Base-by-base conservation (phyloP, 1,140 invertebrate species). In the Megathymus violae region DNA sequence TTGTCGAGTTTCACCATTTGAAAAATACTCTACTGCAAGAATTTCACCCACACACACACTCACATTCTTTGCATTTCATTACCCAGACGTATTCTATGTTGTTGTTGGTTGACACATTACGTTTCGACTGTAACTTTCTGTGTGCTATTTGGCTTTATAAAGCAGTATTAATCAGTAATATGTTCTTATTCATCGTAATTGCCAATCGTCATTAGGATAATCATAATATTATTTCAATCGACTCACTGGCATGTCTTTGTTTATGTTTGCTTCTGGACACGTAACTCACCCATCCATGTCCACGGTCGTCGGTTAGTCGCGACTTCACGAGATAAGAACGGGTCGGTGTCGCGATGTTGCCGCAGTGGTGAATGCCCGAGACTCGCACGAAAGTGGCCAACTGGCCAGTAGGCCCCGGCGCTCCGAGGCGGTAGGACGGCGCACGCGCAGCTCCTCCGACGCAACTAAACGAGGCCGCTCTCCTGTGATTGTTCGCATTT, bases 381-480 rank as follows among this genome's bases (percentile, higher is more conserved):
- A 14, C 11, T 70, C 69, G 69, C 59, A 60, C 60, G 71, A 59
- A 72, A 65, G n/a, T n/a, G n/a, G 63, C 41, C 64, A 19, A 16
- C n/a, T 51, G 46, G 69, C 40, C 84, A 87, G 87, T 89, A 72
- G 65, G 78, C 81, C 72, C 80, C 78, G 76, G 82, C 81, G 80
- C 80, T 78, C 72, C 76, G 77, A 46, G 22, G 48, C 77, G 80
- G 71, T 46, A 69, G 64, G 66, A 83, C 80, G 83, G 76, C 83
- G 85, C 72, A 64, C 71, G 85, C 84, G 83, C 85, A 85, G 51
- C 19, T 44, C 15, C 16, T 16, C 34, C 31, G 34, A 31, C 38
- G 62, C 44, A 48, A 62, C 61, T 64, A 56, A 82, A 76, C 78
- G 82, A 82, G 83, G 84, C 71, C 82, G 72, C 72, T 74, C 77